A percentile compares a stretch with the other conserved stretches of the same genome.
Conservation (phyloP, 2,797 vertebrate genomes). For the Fringilla coelebs region DNA sequence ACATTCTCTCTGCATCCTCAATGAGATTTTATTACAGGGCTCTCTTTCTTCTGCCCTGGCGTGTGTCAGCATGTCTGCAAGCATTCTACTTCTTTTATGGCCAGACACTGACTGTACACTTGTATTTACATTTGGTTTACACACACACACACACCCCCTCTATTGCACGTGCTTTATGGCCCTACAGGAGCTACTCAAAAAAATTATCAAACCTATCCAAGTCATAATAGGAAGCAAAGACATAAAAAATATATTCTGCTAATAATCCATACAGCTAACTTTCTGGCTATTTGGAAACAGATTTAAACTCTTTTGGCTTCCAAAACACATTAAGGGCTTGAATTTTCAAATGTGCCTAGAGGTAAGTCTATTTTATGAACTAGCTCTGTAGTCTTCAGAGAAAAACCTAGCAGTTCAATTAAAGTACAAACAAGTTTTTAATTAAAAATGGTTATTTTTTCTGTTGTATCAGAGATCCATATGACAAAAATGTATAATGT, state of each 20-base stretch:
- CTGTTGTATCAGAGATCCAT: neutral
- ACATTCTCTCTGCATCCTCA: slow-evolving; percentile 76
- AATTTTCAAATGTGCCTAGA: neutral
- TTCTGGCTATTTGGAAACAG: neutral
- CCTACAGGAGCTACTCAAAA: neutral
- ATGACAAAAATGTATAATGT: neutral
- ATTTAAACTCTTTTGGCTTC: neutral
- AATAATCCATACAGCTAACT: neutral
- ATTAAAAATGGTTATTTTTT: neutral
- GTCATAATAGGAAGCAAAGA: neutral
- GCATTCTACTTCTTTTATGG: neutral
- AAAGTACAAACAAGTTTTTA: neutral
- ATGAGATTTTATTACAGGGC: slow-evolving; percentile 79
- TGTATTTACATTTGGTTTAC: neutral
- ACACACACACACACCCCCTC: fast-evolving
- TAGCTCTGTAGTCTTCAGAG: neutral
- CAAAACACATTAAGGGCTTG: neutral
- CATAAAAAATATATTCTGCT: neutral
- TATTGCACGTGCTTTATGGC: neutral
- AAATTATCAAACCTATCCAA: neutral
- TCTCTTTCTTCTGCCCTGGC: slow-evolving; percentile 67
- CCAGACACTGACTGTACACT: neutral
- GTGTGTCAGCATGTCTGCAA: slow-evolving; percentile 28
- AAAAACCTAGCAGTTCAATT: neutral
- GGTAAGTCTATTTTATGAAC: neutral